Evolutionary conservation across 2,113 vertebrate species (phyloP), one percentile per base, ranked within the genome.

Genomic region (Phycodurus eques): DNA sequence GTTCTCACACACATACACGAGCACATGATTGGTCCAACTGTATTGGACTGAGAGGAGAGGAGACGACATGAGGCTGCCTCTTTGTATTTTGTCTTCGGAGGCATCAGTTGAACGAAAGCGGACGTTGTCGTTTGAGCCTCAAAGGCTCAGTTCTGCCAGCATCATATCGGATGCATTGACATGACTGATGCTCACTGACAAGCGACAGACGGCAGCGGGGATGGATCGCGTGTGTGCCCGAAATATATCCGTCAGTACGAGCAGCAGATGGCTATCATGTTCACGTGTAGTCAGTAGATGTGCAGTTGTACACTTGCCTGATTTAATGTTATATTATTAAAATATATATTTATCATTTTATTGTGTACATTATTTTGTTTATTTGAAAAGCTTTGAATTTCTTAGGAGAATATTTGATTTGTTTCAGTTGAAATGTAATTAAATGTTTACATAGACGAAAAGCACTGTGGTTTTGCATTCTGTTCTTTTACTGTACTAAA

Each of bases 1-100:
- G 27, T 27, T 27, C 27, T 27, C 27, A 27, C 27, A 57, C 70
- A 79, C 71, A 78, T 74, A 76, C 88, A 63, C 72, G 88, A 82
- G 87, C 85, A 76, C 35, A 3, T 39, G 49, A 76, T 13, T 3
- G 42, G 20, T 44, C 19, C 42, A 0, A 3, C 39, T 43, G 4
- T 4, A 44, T n/a, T 7, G 13, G 63, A 46, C 63, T 74, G 61
- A 88, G 77, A 83, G 80, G 79, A 66, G 22, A 72, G 27, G 72
- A 44, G 83, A 80, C 67, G 68, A 44, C 62, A 67, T 44, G 70
- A 75, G 31, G 59, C 61, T 74, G 56, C 35, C 46, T 67, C 22
- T 66, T 54, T 8, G 11, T 60, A 35, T 42, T 80, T 67, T 12
- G 27, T 78, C 62, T 60, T 59, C 43, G 74, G 75, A 54, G 74